phyloP scores from a whole-genome alignment of 2,113 vertebrate species.

The Pleuronectes platessa region DNA sequence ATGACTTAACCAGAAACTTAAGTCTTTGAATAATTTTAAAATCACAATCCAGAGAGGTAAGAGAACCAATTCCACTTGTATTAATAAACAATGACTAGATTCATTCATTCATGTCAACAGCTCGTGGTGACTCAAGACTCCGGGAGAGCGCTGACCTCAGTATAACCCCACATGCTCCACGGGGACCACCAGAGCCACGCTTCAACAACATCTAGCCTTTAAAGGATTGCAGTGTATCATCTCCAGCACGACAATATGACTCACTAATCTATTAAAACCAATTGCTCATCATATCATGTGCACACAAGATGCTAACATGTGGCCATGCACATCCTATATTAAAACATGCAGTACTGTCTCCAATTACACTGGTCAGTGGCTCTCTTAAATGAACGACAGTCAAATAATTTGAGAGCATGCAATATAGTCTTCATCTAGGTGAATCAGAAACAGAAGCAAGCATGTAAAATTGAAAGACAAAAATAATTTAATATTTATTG shows the following conservation, averaged over 20 bases:
- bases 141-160: conserved; percentile 31
- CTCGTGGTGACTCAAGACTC: conserved; percentile 3
- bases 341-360: not conserved
- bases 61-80: conserved; percentile 25
- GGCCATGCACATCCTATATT: not conserved
- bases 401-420: no score
- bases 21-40: not conserved
- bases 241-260: not conserved
- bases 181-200: conserved; percentile 3
- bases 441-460: no score
- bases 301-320: not conserved
- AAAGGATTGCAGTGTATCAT: not conserved
- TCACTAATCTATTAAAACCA: not conserved
- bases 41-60: not conserved
- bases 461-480: no score
- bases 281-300: not conserved
- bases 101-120: conserved; percentile 48
- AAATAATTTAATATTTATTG: no score
- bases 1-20: conserved; percentile 7
- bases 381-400: no score
- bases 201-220: not conserved
- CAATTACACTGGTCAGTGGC: not conserved
- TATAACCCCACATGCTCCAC: conserved; percentile 16
- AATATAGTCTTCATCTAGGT: not conserved
- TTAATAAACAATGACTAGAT: conserved; percentile 58